Evolutionary conservation across 2,888 invertebrate genomes (phyloP), one percentile per base, ranked within the genome.

Genomic region (Volucella bombylans): DNA sequence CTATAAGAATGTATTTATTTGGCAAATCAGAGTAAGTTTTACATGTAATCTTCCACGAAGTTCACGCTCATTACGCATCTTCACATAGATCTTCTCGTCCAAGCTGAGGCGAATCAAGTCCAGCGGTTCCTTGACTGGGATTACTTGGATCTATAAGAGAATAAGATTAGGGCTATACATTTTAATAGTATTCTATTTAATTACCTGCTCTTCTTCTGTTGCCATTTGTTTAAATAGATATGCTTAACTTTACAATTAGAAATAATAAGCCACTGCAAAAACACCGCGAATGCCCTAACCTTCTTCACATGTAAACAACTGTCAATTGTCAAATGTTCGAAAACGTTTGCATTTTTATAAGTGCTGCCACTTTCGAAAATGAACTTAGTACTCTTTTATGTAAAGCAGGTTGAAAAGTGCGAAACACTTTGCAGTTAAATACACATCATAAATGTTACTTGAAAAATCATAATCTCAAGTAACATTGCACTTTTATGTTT

Each of bases 21-120:
- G 8, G 41, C 8, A 43, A 54, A 45, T 11, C 6, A 45, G 45
- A n/a, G 9, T 54, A 11, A 12, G 45, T 86, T 94, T 94, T 94
- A 98, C 98, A 92, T 99, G 98, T 71, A 99, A 93, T 89, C 97
- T 94, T 8, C 99, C 99, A 79, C 97, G 93, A n/a, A 99, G 93
- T 93, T 99, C 99, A 76, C 99, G 94, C 90, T 99, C 99, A 91
- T 98, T 99, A 71, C 99, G 94, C 99, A 99, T 99, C 93, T 99
- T 99, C 0, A 99, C 99, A 89, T 98, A 99, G 90, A 99, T 99
- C 89, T 97, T 94, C 92, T 99, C 99, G 92, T 99, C 99, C 88
- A 99, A 94, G 93, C 99, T 99, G 11, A 99, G 94, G 82, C 99
- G 94, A 87, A 99, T 97, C 65, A 99, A 93, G 93, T 99, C 99